phyloP scores from a whole-genome alignment of 2,888 invertebrate species.

The Tachina grossa region DNA sequence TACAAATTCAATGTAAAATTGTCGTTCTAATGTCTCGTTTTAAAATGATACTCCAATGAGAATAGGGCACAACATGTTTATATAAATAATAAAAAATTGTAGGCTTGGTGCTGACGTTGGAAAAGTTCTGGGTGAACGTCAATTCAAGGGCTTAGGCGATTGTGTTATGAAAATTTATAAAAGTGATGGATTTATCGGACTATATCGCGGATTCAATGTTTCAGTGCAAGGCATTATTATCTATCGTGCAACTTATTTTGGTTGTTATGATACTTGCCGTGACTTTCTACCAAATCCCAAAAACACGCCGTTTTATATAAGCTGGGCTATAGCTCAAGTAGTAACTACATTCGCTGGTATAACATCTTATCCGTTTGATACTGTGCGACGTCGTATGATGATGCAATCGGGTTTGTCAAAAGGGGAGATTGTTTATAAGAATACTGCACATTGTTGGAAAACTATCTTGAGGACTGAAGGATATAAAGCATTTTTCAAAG shows the following conservation, averaged over 20 bases:
- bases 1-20: too few relatives aligned
- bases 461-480: conserved; percentile 93
- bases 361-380: conserved; percentile 96
- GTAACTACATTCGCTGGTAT: conserved; percentile 93
- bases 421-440: conserved; percentile 91
- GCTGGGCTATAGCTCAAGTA: conserved; percentile 72
- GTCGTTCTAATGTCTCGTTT: too few relatives aligned
- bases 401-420: conserved; percentile 95
- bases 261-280: conserved; percentile 95
- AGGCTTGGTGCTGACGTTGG: conserved; percentile 89
- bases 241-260: conserved; percentile 96
- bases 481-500: conserved; percentile 93
- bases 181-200: conserved; percentile 88
- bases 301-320: conserved; percentile 64
- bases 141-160: conserved; percentile 93
- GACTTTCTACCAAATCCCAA: conserved; percentile 89
- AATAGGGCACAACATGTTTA: background rate
- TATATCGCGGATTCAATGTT: conserved; percentile 72
- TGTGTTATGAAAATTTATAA: conserved; percentile 92
- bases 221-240: conserved; percentile 90
- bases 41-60: background rate
- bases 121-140: conserved; percentile 88
- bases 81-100: background rate
- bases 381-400: conserved; percentile 97
- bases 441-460: conserved; percentile 93